These are phyloP conservation scores for Phenganax stokvisi DNA, from an alignment of 92 coral and sea anemone species.

Conservation along the genomic window DNA sequence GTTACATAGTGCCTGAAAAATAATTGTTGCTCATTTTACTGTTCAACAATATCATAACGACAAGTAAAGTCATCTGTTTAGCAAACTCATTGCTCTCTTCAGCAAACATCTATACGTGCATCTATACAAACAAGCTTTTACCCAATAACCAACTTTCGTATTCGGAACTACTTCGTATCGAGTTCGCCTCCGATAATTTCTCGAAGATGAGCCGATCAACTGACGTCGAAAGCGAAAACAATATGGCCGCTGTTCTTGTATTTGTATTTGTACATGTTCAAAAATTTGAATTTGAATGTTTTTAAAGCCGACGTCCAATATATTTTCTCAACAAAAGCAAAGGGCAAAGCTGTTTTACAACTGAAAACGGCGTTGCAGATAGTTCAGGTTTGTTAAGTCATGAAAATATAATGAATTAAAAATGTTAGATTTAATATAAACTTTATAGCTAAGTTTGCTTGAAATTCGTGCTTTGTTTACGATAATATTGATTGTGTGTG, in stretches of 20 bases:
- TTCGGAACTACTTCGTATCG: too few species aligned
- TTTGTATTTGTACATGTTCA: neutral
- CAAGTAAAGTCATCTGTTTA: too few species aligned
- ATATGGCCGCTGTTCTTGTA: slow-evolving; percentile 14
- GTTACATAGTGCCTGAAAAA: too few species aligned
- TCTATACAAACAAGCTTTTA: too few species aligned
- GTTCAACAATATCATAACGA: too few species aligned
- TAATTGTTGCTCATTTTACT: too few species aligned
- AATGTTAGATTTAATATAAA: neutral
- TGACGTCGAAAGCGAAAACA: neutral
- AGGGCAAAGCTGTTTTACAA: slow-evolving; percentile 17
- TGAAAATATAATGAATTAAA: neutral
- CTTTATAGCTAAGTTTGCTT: neutral
- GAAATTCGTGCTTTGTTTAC: neutral
- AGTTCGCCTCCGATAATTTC: too few species aligned
- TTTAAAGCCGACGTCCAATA: neutral
- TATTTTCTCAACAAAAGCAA: slow-evolving; percentile 1
- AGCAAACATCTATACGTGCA: too few species aligned
- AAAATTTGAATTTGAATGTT: neutral
- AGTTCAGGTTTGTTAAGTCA: neutral
- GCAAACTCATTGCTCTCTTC: too few species aligned
- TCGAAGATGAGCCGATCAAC: neutral
- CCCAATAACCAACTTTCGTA: too few species aligned
- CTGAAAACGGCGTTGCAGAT: slow-evolving; percentile 1
- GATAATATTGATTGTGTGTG: neutral